Base-by-base conservation (phyloP, 1,140 invertebrate genomes). In the Bicyclus anynana region DNA sequence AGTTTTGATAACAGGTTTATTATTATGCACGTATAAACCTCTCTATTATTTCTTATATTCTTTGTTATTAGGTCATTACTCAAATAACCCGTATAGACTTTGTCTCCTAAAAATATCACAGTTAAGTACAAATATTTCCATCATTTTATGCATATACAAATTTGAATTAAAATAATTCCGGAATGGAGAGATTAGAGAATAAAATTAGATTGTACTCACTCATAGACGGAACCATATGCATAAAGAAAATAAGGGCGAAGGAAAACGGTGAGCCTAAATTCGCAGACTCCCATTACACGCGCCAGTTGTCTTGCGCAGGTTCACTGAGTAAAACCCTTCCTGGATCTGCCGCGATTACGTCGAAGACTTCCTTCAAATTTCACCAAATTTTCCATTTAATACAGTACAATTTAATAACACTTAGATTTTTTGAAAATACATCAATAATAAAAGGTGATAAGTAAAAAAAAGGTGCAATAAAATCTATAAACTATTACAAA, bases 241-340 rank as follows among this genome's bases (percentile, higher is more conserved):
- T 72, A 69, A 63, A 71, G 59, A 65, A 61, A 33, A 64, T 58
- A 61, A 57, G 65, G 52, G 61, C 46, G 58, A 57, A 62, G 48
- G 59, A 56, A 60, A 58, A 65, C 53, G 66, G 54, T 62, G 69
- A 54, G 61, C 68, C 69, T 65, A 69, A 75, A 72, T 63, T 77
- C 67, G 55, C 67, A 80, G 72, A 80, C 68, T 84, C 81, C 73
- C 67, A 84, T 87, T 83, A 82, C 80, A 79, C 74, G 84, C 74
- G 70, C 80, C 74, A 82, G 65, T 80, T 79, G 73, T 67, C 77
- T 75, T 74, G 62, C 61, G 69, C 72, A 74, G 74, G 65, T 75
- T 80, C 66, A 72, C 68, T 69, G 69, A 53, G 55, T 74, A 71
- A 81, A 78, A 69, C 68, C 75, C 71, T 75, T 78, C 68, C 80